Conservation (phyloP, 2,888 invertebrate genomes). For the Drosophila meridiana region DNA sequence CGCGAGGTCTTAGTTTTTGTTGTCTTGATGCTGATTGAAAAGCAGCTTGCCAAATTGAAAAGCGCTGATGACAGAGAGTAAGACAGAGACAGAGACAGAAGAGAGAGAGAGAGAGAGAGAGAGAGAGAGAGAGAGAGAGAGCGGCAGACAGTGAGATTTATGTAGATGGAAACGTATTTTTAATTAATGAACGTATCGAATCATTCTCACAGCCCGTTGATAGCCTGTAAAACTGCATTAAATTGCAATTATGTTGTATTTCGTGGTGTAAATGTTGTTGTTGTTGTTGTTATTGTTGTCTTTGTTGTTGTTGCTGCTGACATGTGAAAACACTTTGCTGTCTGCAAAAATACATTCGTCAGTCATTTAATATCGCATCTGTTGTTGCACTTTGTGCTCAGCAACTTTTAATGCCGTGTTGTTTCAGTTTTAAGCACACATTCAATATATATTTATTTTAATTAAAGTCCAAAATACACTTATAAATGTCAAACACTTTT, state of each 20-base stretch:
- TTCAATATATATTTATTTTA: conserved; percentile 41
- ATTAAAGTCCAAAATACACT: conserved; percentile 38
- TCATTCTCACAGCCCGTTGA: conserved; percentile 52
- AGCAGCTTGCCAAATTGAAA: conserved; percentile 50
- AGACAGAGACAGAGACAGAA: background rate
- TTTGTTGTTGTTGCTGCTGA: conserved; percentile 22
- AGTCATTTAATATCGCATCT: conserved; percentile 43
- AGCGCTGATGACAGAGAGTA: background rate
- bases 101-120: background rate
- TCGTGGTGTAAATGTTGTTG: conserved; percentile 27
- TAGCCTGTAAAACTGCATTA: conserved; percentile 71
- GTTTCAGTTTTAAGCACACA: conserved; percentile 27
- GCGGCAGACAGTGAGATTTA: background rate
- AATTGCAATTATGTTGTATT: conserved; percentile 68
- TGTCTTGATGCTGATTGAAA: conserved; percentile 28
- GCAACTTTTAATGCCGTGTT: conserved; percentile 22
- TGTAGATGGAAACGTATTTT: conserved; percentile 54
- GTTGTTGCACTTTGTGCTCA: background rate
- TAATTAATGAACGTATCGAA: conserved; percentile 65
- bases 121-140: background rate
- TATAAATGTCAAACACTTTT: conserved; percentile 8
- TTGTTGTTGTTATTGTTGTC: conserved; percentile 7
- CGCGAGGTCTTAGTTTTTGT: conserved; percentile 21
- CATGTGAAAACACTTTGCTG: conserved; percentile 54
- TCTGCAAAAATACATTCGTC: conserved; percentile 39